Percentiles rank a stretch among this genome's conserved stretches.
phyloP scores from a whole-genome alignment of 2,113 vertebrate species.

The Salvator merianae region DNA sequence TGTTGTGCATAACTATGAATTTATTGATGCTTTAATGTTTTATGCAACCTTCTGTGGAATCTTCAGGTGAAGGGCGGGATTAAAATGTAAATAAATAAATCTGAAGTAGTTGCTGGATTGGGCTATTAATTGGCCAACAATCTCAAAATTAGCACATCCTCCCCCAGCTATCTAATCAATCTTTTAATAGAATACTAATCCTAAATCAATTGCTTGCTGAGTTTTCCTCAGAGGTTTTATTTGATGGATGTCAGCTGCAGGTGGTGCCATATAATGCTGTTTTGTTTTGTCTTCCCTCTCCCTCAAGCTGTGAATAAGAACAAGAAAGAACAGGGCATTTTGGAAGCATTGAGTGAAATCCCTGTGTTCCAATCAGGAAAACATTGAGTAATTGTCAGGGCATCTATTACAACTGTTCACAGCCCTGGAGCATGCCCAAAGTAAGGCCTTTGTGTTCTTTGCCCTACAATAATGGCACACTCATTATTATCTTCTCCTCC shows the following conservation, averaged over 20 bases:
- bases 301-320: neutral
- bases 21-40: no score
- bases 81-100: no score
- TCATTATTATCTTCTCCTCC: neutral
- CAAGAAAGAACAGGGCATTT: no score
- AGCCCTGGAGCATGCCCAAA: neutral
- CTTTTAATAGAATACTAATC: no score
- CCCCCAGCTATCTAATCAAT: no score
- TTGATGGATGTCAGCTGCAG: neutral
- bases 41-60: no score
- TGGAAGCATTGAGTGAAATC: neutral
- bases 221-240: neutral
- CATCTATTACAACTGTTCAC: neutral
- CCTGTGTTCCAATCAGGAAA: constrained; percentile 10
- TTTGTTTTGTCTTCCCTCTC: neutral
- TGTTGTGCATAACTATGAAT: no score
- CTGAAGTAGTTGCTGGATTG: no score
- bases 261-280: neutral
- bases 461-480: neutral
- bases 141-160: no score
- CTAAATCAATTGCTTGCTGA: neutral
- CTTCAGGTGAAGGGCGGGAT: no score
- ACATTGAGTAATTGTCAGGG: neutral
- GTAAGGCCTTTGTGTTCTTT: neutral
- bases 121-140: no score